Percentiles rank a stretch among this genome's conserved stretches.
Evolutionary conservation across 1,140 invertebrate species (phyloP).

Genomic region (Notospermus geniculatus): DNA sequence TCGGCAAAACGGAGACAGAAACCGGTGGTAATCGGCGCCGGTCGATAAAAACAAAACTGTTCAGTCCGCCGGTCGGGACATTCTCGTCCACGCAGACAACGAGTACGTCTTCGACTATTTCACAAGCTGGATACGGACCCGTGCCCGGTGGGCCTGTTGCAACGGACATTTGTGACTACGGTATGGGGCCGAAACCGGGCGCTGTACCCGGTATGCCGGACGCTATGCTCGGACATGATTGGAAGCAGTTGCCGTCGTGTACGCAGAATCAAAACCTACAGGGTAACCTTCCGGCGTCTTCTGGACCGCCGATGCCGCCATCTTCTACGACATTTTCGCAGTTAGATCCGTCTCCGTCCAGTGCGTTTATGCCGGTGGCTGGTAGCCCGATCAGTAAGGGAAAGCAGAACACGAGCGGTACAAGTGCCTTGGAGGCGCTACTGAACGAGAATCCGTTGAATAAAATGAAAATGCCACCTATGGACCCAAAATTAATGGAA

Average conservation of each 20-base stretch:
- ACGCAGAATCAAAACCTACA: too few species aligned
- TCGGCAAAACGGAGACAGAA: constrained; percentile 16
- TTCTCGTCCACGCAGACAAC: constrained; percentile 1
- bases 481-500: too few species aligned
- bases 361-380: constrained; percentile 2
- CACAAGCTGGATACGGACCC: not conserved
- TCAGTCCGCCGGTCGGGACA: constrained; percentile 11
- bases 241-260: too few species aligned
- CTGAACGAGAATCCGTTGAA: too few species aligned
- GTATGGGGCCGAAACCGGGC: too few species aligned
- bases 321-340: not conserved
- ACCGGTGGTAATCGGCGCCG: not conserved
- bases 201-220: too few species aligned
- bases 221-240: too few species aligned
- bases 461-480: too few species aligned
- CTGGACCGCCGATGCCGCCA: not conserved
- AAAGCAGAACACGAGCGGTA: too few species aligned
- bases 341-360: not conserved
- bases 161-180: too few species aligned
- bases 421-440: too few species aligned
- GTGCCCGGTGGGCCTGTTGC: not conserved
- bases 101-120: not conserved
- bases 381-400: not conserved
- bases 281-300: not conserved
- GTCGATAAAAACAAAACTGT: constrained; percentile 7